Conservation (phyloP, 2,113 vertebrate species). For the Forbesichthys papilliferus region DNA sequence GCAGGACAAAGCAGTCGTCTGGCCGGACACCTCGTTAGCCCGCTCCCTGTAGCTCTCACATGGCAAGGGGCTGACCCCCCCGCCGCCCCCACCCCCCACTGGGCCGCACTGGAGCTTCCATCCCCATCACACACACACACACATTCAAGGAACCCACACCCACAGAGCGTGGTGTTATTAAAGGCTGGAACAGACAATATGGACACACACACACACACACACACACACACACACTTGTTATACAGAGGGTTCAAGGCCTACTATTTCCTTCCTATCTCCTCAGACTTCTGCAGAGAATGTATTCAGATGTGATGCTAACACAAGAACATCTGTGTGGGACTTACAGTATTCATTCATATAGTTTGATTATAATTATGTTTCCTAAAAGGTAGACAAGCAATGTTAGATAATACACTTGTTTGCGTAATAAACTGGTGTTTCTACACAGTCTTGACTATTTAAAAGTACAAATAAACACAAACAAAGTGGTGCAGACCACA, state of each 20-base stretch:
- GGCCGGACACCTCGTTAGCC: slow-evolving; percentile 74
- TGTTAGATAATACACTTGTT: too few species aligned
- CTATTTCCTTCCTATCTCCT: slow-evolving; percentile 43
- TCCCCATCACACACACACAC: slow-evolving; percentile 21
- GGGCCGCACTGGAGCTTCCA: slow-evolving; percentile 36
- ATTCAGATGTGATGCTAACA: slow-evolving; percentile 31
- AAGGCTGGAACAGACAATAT: background rate
- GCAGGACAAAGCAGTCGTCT: slow-evolving; percentile 73
- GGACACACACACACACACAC: background rate
- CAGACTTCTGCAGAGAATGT: slow-evolving; percentile 48
- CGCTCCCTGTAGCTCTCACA: slow-evolving; percentile 62
- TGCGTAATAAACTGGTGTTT: too few species aligned
- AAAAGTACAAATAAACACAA: too few species aligned
- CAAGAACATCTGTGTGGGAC: too few species aligned
- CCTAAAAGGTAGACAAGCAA: too few species aligned
- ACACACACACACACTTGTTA: slow-evolving; percentile 60
- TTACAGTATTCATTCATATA: too few species aligned
- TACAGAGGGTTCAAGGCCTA: slow-evolving; percentile 40
- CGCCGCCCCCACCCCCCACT: slow-evolving; percentile 43
- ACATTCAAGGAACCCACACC: background rate
- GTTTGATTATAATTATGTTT: background rate
- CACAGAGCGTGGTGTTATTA: background rate
- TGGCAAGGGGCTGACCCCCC: slow-evolving; percentile 55
- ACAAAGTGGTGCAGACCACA: too few species aligned
- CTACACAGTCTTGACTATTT: too few species aligned